Evolutionary conservation across 2,113 vertebrate genomes (phyloP).

Genomic region (Dipodomys spectabilis): DNA sequence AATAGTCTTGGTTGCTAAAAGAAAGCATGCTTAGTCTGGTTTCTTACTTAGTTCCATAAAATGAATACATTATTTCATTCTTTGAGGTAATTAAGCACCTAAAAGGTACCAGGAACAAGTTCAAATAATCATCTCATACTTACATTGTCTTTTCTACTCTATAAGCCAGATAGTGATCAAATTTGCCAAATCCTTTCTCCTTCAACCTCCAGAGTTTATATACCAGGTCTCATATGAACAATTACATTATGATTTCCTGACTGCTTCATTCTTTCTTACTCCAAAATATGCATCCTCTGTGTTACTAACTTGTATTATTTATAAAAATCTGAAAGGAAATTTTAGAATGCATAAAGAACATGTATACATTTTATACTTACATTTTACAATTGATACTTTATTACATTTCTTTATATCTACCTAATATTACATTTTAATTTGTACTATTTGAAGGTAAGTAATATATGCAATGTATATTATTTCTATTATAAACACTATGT

Average conservation of each 20-base stretch:
- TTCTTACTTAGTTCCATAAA: background rate
- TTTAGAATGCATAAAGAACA: background rate
- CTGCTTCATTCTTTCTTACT: background rate
- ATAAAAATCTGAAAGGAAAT: conserved; percentile 1
- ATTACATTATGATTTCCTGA: background rate
- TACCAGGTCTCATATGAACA: background rate
- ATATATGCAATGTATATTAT: too few species aligned
- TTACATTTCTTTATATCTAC: background rate
- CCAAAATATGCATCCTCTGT: background rate
- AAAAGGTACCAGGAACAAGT: background rate
- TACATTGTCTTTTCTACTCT: background rate
- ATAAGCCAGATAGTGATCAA: background rate
- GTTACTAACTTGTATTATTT: background rate
- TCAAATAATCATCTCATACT: background rate
- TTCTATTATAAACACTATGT: background rate
- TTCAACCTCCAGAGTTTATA: background rate
- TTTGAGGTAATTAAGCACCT: background rate
- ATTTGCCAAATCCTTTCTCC: background rate
- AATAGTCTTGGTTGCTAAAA: background rate
- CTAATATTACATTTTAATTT: conserved; percentile 30
- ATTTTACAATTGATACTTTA: background rate
- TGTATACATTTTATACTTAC: background rate
- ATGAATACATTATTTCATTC: background rate
- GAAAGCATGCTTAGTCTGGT: background rate
- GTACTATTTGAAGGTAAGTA: background rate